Evolutionary conservation across 2,888 invertebrate genomes (phyloP), one percentile per base, ranked within the genome.

Genomic region (Dasypogon diadema): DNA sequence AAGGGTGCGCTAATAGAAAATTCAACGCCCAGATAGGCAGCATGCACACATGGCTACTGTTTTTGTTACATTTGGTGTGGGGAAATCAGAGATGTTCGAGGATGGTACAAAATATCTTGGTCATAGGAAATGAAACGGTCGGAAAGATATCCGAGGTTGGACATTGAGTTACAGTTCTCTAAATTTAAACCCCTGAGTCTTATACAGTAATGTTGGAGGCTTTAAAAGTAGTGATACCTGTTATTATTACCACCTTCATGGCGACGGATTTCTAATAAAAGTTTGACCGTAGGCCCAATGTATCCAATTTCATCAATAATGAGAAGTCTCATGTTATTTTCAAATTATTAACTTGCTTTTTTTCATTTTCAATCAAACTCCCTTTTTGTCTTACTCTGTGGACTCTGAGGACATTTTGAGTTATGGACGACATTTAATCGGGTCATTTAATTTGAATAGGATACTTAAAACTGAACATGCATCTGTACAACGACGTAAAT

Each of bases 1-100:
- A 65, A 65, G 65, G 65, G 65, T 65, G 48, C 65, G 65, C 46
- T 65, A 65, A 65, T 65, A 65, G 65, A 65, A 65, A 65, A 65
- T 65, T 65, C 65, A 65, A 56, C 56, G 56, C 56, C 56, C 56
- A 26, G 56, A 5, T 56, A 26, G 24, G 46, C 65, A 46, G 26
- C 65, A 65, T 24, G 65, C 65, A 65, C 65, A 65, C 46, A 22
- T 21, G 46, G 10, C 37, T 30, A n/a, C n/a, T n/a, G n/a, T 0
- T 30, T 30, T 30, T 30, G 21, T 63, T 14, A 63, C 18, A 63
- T 12, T 63, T 24, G 37, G 18, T 60, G 37, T 37, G 60, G 37
- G 37, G 60, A 60, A 37, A n/a, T n/a, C n/a, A n/a, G 37, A 2
- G 18, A 37, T n/a, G 37, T 10, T 4, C 34, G 37, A 37, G 34